A percentile compares a stretch with the other conserved stretches of the same genome.
These are phyloP conservation scores for Danaus chrysippus DNA, from an alignment of 2,888 invertebrate species.

Conservation along the genomic window DNA sequence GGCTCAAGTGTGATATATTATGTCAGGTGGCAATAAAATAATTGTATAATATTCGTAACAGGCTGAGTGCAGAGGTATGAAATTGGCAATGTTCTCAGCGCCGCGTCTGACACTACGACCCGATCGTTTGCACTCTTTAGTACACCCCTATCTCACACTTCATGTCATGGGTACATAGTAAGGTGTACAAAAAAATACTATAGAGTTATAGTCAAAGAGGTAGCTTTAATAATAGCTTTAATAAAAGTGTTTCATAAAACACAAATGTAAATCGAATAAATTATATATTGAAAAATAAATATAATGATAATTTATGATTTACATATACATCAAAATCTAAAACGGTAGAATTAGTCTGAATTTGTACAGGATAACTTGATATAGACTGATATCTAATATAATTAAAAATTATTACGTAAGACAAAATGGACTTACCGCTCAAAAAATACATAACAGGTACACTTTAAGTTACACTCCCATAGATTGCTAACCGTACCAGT, in stretches of 20 bases:
- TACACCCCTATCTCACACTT: slow-evolving; percentile 71
- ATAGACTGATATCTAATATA: no score
- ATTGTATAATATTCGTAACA: slow-evolving; percentile 28
- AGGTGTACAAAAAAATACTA: not conserved
- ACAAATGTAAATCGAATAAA: no score
- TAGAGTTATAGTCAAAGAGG: no score
- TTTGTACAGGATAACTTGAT: no score
- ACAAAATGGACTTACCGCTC: no score
- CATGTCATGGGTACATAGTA: slow-evolving; percentile 46
- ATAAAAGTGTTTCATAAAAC: no score
- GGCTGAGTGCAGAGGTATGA: slow-evolving; percentile 35
- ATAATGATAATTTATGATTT: no score
- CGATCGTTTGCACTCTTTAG: slow-evolving; percentile 77
- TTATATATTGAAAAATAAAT: no score
- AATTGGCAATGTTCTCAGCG: slow-evolving; percentile 64
- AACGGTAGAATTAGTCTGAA: no score
- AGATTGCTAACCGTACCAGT: slow-evolving; percentile 48
- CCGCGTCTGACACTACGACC: slow-evolving; percentile 63
- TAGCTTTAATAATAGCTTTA: no score
- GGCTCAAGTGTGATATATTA: slow-evolving; percentile 13
- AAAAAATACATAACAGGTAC: not conserved
- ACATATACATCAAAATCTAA: no score
- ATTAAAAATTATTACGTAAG: no score
- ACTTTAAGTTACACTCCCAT: not conserved
- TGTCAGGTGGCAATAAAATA: slow-evolving; percentile 19